Evolutionary conservation across 2,113 vertebrate genomes (phyloP).

Genomic region (Verasper variegatus): DNA sequence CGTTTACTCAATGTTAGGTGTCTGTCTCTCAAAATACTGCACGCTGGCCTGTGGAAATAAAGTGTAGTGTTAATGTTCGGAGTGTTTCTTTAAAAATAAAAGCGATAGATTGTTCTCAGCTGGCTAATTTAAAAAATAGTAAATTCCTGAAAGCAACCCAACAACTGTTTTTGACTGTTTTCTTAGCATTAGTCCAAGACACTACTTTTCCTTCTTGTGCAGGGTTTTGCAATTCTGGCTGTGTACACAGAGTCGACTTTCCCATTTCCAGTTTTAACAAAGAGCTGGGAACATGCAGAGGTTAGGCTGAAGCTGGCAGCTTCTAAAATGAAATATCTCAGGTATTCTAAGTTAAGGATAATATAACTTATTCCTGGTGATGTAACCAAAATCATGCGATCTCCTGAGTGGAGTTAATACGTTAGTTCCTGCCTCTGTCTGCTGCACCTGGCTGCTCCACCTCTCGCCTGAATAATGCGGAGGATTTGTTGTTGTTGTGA

Average conservation of each 20-base stretch:
- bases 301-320: neutral
- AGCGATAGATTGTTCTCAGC: neutral
- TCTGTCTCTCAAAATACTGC: neutral
- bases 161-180: neutral
- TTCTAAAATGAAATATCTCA: neutral
- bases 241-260: neutral
- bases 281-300: neutral
- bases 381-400: no score
- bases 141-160: neutral
- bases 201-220: neutral
- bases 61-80: neutral
- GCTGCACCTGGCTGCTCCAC: no score
- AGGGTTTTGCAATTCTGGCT: neutral
- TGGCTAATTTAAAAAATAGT: neutral
- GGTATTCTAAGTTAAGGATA: neutral
- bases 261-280: neutral
- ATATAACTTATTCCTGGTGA: no score
- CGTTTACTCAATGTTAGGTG: conserved; percentile 6
- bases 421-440: no score
- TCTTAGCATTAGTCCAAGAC: neutral
- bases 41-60: neutral
- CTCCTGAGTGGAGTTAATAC: no score
- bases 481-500: no score
- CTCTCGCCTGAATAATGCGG: neutral
- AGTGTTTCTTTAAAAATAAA: neutral